Evolutionary conservation across 2,888 invertebrate species (phyloP).

Genomic region (Heterodera filipjevi): DNA sequence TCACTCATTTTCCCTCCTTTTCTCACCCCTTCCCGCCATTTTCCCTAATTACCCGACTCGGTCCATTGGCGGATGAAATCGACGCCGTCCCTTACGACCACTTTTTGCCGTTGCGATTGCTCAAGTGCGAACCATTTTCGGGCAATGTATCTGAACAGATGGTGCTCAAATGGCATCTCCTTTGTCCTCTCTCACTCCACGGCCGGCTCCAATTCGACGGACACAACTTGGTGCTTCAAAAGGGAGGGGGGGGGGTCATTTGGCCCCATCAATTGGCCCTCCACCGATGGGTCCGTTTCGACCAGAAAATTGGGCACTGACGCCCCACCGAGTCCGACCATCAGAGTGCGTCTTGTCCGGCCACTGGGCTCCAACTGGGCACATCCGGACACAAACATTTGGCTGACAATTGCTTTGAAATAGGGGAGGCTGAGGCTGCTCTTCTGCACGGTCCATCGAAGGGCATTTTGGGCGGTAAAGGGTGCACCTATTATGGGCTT

Average conservation of each 20-base stretch:
- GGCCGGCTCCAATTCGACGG: constrained; percentile 33
- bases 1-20: not conserved
- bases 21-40: no score
- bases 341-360: constrained; percentile 17
- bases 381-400: constrained; percentile 25
- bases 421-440: constrained; percentile 20
- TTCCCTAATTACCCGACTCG: constrained; percentile 4
- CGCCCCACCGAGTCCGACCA: constrained; percentile 33
- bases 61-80: constrained; percentile 23
- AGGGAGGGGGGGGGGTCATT: not conserved
- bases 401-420: constrained; percentile 23
- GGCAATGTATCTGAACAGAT: constrained; percentile 25
- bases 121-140: constrained; percentile 30
- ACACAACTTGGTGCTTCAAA: constrained; percentile 24
- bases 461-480: constrained; percentile 21
- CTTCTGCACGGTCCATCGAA: constrained; percentile 23
- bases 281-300: constrained; percentile 24
- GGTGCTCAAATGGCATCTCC: no score
- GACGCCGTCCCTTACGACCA: constrained; percentile 32
- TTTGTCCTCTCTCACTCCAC: constrained; percentile 31
- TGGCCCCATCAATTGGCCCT: not conserved
- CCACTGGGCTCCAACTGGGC: not conserved
- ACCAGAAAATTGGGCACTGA: constrained; percentile 22
- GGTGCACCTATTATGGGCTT: not conserved
- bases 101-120: constrained; percentile 22